A percentile compares a stretch with the other conserved stretches of the same genome.
Evolutionary conservation across 2,888 invertebrate genomes (phyloP).

Genomic region (Cephalotes varians): DNA sequence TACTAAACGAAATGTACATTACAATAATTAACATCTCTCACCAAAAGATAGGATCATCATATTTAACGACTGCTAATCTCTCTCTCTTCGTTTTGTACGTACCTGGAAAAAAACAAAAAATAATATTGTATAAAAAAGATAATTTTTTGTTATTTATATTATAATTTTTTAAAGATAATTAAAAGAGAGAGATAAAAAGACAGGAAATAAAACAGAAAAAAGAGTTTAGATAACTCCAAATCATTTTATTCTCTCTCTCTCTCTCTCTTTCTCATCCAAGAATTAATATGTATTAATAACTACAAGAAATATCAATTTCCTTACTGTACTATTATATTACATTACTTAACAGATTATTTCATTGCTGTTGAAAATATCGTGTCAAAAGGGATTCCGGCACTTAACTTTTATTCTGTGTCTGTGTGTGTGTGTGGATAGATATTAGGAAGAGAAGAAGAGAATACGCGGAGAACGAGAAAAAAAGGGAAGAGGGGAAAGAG

Average conservation of each 20-base stretch:
- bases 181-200: neutral
- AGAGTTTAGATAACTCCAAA: neutral
- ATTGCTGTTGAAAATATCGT: neutral
- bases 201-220: neutral
- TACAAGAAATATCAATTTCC: neutral
- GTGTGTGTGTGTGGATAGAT: neutral
- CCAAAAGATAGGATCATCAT: conserved; percentile 2
- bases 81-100: conserved; percentile 13
- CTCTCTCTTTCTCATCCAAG: too few species aligned
- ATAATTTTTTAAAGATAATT: neutral
- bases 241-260: neutral
- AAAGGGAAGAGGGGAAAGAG: neutral
- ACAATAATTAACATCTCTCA: conserved; percentile 18
- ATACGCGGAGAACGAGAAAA: neutral
- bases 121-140: neutral
- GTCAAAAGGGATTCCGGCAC: neutral
- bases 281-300: neutral
- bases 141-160: neutral
- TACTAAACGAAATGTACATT: neutral
- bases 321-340: neutral
- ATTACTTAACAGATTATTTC: neutral
- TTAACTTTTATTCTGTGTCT: neutral
- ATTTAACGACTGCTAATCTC: neutral
- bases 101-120: conserved; percentile 22
- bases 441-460: neutral